Base-by-base conservation (phyloP, 2,113 vertebrate genomes). In the Dicerorhinus sumatrensis region DNA sequence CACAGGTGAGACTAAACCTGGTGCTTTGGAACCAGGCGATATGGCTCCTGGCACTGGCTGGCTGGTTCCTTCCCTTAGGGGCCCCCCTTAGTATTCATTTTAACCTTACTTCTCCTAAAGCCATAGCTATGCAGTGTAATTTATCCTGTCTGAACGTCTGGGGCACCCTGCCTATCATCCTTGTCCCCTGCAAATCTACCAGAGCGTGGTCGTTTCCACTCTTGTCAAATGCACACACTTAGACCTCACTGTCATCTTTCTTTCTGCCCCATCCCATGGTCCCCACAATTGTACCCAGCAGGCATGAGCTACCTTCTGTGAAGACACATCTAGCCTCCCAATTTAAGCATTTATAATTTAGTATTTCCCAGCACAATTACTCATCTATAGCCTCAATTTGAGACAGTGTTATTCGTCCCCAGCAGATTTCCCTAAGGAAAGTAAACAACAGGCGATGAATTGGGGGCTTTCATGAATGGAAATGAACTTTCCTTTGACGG, bases 371-470 rank as follows among this genome's bases (percentile, higher is more conserved):
- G 51, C 42, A 29, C 33, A n/a, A 42, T 46, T 48, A 7, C 25
- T 33, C 69, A 29, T 27, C 70, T 58, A 31, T 2, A 60, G 51
- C 67, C 7, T 58, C 62, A 23, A 73, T 21, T 27, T 9, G 54
- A n/a, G 3, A 31, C 9, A 6, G 0, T 39, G 18, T 3, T 12
- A 3, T 18, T 65, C 5, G 0, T 29, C 4, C 5, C 4, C 54
- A 48, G 2, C 17, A 62, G 12, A 25, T 23, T 51, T 18, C 29
- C 48, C 67, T 21, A 33, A 17, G 29, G 31, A 95, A 54, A 54
- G 51, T 54, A 54, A 54, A 17, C 14, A 54, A 54, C 51, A 54
- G 51, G 13, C 3, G 31, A 76, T 0, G 18, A 65, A 48, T 6
- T 3, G 4, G 27, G 12, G 36, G 6, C 7, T 77, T 79, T 70